phyloP scores from a whole-genome alignment of 2,888 invertebrate species.

The Scrobipalpa costella region DNA sequence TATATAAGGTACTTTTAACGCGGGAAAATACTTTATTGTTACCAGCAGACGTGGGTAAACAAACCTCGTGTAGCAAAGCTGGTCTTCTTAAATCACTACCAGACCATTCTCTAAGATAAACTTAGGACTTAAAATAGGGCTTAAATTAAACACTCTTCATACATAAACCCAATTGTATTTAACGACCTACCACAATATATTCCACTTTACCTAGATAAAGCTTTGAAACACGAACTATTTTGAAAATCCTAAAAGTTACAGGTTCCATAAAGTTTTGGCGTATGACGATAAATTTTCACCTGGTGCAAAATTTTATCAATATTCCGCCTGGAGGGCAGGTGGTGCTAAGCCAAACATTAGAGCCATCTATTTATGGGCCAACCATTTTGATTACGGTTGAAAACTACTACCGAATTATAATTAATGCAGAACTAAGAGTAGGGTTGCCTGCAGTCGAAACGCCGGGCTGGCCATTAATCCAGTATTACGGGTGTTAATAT shows the following conservation, averaged over 20 bases:
- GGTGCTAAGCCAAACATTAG: constrained; percentile 15
- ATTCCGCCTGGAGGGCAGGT: constrained; percentile 14
- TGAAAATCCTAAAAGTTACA: not conserved
- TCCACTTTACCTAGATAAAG: not conserved
- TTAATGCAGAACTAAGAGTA: constrained; percentile 38
- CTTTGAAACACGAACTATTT: not conserved
- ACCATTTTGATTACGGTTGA: constrained; percentile 29
- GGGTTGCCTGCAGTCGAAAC: not conserved
- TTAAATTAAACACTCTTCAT: too few relatives aligned
- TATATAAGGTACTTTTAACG: too few relatives aligned
- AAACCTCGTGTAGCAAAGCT: too few relatives aligned
- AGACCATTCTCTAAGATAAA: too few relatives aligned
- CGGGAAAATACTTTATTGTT: too few relatives aligned
- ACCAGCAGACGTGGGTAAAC: too few relatives aligned
- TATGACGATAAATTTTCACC: not conserved
- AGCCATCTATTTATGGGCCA: constrained; percentile 33
- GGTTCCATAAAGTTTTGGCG: not conserved
- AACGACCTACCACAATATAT: not conserved
- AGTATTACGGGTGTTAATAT: too few relatives aligned
- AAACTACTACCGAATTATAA: constrained; percentile 39
- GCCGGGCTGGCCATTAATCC: not conserved
- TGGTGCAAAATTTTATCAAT: constrained; percentile 10
- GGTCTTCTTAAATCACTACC: too few relatives aligned
- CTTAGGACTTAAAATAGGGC: too few relatives aligned
- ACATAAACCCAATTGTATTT: not conserved